phyloP scores from a whole-genome alignment of 2,888 invertebrate species.

The Xanthia togata region DNA sequence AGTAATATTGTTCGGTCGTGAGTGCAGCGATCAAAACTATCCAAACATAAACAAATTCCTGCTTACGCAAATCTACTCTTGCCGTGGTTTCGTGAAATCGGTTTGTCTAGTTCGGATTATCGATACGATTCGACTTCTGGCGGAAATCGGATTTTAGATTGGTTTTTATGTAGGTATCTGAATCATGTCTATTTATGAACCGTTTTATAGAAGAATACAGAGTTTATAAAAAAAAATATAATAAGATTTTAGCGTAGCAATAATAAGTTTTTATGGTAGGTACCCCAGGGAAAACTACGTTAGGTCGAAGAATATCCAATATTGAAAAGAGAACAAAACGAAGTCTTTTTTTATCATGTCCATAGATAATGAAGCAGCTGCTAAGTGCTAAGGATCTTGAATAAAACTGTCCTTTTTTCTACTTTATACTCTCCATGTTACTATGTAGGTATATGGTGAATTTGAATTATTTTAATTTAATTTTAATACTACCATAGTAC shows the following conservation, averaged over 20 bases:
- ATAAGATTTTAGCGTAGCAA: not conserved
- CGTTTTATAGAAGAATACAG: slow-evolving; percentile 4
- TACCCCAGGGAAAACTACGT: not conserved
- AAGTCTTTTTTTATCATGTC: not conserved
- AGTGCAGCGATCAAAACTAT: too few species aligned
- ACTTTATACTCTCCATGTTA: not conserved
- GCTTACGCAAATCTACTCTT: too few species aligned
- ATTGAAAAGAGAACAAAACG: not conserved
- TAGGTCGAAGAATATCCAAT: not conserved
- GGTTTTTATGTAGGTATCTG: too few species aligned
- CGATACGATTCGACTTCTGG: too few species aligned
- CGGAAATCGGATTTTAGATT: too few species aligned
- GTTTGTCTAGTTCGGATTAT: too few species aligned
- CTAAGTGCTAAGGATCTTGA: not conserved
- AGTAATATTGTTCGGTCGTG: too few species aligned
- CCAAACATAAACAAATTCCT: too few species aligned
- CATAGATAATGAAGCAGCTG: not conserved
- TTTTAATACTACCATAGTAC: not conserved
- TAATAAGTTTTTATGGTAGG: slow-evolving; percentile 3
- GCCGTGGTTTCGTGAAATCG: too few species aligned
- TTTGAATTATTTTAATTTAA: not conserved
- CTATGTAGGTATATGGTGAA: not conserved
- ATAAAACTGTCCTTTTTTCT: not conserved
- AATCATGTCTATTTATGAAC: slow-evolving; percentile 4
- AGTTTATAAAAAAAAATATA: slow-evolving; percentile 7